Percentiles rank a stretch among this genome's conserved stretches.
phyloP scores from a whole-genome alignment of 2,797 vertebrate genomes.

The Melanotaenia pygmaea region DNA sequence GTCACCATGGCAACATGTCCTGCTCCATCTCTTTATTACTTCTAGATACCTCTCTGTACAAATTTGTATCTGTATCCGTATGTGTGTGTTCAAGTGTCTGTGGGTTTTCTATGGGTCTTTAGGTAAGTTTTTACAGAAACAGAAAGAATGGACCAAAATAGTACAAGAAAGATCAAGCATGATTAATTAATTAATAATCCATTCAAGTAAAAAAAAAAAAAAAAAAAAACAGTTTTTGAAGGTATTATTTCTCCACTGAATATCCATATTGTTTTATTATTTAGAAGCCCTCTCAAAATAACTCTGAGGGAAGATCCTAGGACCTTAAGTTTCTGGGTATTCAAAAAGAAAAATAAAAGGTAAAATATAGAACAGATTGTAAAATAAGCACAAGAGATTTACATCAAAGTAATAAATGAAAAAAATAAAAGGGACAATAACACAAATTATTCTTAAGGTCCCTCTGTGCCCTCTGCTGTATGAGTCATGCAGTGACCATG shows the following conservation, averaged over 20 bases:
- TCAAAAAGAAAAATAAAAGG: not conserved
- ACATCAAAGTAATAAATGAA: not conserved
- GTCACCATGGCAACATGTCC: slow-evolving; percentile 78
- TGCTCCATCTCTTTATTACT: slow-evolving; percentile 51
- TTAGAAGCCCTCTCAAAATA: not conserved
- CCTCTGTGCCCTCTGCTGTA: slow-evolving; percentile 36
- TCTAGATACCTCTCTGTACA: slow-evolving; percentile 33
- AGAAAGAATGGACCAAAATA: not conserved
- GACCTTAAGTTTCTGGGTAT: not conserved
- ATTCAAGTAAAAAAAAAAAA: not conserved
- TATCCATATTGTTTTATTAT: not conserved
- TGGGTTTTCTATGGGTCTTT: slow-evolving; percentile 17
- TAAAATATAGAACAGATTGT: not conserved
- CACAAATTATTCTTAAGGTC: slow-evolving; percentile 18
- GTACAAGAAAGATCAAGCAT: not conserved
- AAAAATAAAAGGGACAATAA: slow-evolving; percentile 13
- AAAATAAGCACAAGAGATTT: not conserved
- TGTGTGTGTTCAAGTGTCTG: slow-evolving; percentile 28
- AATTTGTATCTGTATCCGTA: slow-evolving; percentile 22
- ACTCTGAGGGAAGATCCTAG: not conserved
- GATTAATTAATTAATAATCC: not conserved
- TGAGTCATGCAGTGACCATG: slow-evolving; percentile 36
- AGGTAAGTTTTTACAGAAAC: not conserved
- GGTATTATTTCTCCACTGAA: not conserved
- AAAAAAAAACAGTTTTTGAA: not conserved